These are phyloP conservation scores for Empis stercorea DNA, from an alignment of 2,888 invertebrate genomes.

Conservation along the genomic window DNA sequence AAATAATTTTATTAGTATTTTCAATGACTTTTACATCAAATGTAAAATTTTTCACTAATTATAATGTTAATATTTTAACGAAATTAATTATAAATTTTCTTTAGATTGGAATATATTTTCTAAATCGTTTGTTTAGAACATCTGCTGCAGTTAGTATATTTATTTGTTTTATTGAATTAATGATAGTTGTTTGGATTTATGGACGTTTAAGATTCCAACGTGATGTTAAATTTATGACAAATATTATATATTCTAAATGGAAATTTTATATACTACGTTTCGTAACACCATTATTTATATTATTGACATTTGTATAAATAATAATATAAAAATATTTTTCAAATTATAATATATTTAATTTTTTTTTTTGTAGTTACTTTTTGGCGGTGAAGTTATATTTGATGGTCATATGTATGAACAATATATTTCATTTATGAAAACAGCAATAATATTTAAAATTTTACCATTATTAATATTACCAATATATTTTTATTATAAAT, in stretches of 20 bases:
- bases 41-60: constrained; percentile 17
- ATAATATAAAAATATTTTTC: no score
- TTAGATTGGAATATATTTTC: neutral
- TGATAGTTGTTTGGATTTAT: constrained; percentile 72
- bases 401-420: neutral
- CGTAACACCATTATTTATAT: constrained; percentile 24
- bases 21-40: constrained; percentile 18
- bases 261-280: constrained; percentile 27
- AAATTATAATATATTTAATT: no score
- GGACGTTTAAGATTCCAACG: constrained; percentile 50
- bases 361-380: constrained; percentile 11
- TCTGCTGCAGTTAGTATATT: constrained; percentile 16
- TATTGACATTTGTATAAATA: constrained; percentile 17
- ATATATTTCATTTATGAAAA: no score
- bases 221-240: constrained; percentile 58
- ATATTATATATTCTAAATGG: constrained; percentile 41
- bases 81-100: no score
- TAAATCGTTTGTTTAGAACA: neutral
- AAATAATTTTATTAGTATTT: constrained; percentile 14
- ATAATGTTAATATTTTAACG: no score
- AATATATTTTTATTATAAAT: constrained; percentile 21
- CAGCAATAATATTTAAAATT: constrained; percentile 15
- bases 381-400: constrained; percentile 3
- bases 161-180: constrained; percentile 60
- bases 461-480: constrained; percentile 26